Percentiles rank a stretch among this genome's conserved stretches.
phyloP scores from a whole-genome alignment of 2,888 invertebrate species.

The Dendrolimus houi region DNA sequence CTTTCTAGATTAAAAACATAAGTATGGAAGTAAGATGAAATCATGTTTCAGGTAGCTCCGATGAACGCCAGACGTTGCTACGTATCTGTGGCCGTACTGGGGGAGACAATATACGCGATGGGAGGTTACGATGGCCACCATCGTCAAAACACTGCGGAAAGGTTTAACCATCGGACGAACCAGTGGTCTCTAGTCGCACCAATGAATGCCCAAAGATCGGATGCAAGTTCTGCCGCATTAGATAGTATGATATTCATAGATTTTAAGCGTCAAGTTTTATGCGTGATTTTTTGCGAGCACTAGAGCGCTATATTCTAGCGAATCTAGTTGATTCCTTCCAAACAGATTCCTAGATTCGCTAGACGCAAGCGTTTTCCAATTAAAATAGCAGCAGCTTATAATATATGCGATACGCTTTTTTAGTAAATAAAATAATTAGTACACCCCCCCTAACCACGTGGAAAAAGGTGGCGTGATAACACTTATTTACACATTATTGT shows the following conservation, averaged over 20 bases:
- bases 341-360: too few relatives aligned
- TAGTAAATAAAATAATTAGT: too few relatives aligned
- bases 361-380: too few relatives aligned
- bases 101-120: conserved; percentile 89
- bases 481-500: too few relatives aligned
- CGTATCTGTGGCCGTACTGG: conserved; percentile 87
- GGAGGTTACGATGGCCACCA: conserved; percentile 92
- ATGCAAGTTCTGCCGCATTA: conserved; percentile 92
- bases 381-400: too few relatives aligned
- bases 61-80: conserved; percentile 94
- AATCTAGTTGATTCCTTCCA: too few relatives aligned
- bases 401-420: too few relatives aligned
- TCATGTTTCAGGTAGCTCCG: conserved; percentile 78
- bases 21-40: not conserved
- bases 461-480: too few relatives aligned
- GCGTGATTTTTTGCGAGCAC: too few relatives aligned
- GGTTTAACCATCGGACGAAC: conserved; percentile 88
- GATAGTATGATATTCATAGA: conserved; percentile 71
- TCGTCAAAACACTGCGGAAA: conserved; percentile 90
- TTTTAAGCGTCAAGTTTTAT: too few relatives aligned
- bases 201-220: conserved; percentile 93
- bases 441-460: too few relatives aligned
- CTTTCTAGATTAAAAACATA: not conserved
- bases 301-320: too few relatives aligned
- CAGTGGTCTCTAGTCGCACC: conserved; percentile 92